Conservation (phyloP, 2,113 vertebrate species). For the Caloenas nicobarica region DNA sequence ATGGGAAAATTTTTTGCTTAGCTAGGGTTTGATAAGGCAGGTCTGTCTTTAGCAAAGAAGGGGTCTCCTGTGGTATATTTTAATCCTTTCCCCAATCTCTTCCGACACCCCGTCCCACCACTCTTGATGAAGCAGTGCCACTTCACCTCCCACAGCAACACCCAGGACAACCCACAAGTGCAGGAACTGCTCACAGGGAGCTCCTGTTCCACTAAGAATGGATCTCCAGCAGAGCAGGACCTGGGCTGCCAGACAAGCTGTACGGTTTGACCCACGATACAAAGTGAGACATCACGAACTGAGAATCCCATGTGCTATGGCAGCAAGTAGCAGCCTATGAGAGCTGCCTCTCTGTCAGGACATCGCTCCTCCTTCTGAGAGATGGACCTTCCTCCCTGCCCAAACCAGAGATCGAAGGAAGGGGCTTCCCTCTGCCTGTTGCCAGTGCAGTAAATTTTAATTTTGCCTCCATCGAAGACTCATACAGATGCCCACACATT, state of each 20-base stretch:
- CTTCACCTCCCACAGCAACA: background rate
- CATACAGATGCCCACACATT: background rate
- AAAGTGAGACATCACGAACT: background rate
- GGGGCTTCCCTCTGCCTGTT: background rate
- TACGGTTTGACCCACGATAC: rapidly evolving
- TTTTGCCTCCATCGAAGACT: background rate
- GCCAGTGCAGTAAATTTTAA: background rate
- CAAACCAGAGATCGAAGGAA: background rate
- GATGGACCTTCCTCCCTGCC: background rate
- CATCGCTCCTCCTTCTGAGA: background rate
- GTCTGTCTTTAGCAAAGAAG: background rate
- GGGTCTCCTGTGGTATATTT: rapidly evolving
- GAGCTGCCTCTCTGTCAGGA: rapidly evolving
- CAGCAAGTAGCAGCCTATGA: background rate
- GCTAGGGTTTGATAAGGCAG: background rate
- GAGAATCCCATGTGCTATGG: background rate
- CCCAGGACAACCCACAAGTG: background rate
- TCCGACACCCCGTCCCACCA: background rate
- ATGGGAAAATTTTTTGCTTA: background rate
- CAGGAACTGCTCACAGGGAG: background rate
- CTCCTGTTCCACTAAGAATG: background rate
- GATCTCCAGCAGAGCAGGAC: background rate
- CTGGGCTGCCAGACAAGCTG: rapidly evolving
- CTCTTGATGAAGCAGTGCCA: background rate
- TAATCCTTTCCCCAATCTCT: background rate